phyloP scores from a whole-genome alignment of 2,113 vertebrate genomes.

The Corythornis vintsioides region DNA sequence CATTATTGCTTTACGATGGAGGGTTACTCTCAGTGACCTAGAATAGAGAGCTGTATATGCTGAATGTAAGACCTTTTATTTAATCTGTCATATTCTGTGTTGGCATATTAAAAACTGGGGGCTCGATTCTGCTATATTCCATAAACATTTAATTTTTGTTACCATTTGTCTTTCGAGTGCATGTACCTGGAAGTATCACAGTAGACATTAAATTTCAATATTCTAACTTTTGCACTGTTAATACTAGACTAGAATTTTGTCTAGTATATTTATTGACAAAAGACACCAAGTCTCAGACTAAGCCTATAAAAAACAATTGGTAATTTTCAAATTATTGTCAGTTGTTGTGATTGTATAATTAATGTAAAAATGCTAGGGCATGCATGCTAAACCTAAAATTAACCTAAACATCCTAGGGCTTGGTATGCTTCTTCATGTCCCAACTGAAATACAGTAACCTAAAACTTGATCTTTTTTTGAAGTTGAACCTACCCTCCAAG shows the following conservation, averaged over 20 bases:
- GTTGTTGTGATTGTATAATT: background rate
- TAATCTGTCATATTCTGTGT: background rate
- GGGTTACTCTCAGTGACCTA: slow-evolving; percentile 22
- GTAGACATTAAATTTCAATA: background rate
- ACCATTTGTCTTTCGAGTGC: background rate
- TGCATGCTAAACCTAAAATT: too few relatives aligned
- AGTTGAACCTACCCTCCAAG: accelerated
- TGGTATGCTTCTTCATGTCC: background rate
- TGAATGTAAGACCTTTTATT: background rate
- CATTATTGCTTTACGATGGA: slow-evolving; percentile 18
- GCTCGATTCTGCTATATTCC: background rate
- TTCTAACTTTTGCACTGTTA: background rate
- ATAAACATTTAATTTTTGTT: background rate
- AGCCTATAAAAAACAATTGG: background rate
- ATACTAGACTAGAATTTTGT: background rate
- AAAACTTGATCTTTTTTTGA: background rate
- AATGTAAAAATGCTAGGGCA: background rate
- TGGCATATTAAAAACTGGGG: background rate
- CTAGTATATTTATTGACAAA: background rate
- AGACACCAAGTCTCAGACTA: background rate
- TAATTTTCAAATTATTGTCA: background rate
- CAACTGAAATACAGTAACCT: background rate
- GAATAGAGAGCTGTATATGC: background rate
- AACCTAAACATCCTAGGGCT: background rate
- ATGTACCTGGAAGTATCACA: background rate